phyloP scores from a whole-genome alignment of 2,888 invertebrate genomes.

The Dioctria linearis region DNA sequence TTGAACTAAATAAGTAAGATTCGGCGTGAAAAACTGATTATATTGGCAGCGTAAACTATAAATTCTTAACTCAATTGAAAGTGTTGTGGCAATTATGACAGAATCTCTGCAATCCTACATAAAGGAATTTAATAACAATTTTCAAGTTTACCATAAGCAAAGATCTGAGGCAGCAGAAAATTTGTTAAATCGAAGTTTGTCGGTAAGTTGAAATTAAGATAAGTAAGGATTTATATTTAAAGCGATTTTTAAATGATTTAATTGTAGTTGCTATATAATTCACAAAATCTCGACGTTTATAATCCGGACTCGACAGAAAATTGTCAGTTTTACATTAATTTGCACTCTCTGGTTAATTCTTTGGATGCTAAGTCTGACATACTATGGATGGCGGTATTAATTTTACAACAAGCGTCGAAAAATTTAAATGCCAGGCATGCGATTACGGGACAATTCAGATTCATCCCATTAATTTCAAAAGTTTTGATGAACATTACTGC shows the following conservation, averaged over 20 bases:
- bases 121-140: conserved; percentile 63
- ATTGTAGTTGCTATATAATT: not conserved
- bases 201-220: conserved; percentile 58
- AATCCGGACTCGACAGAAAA: conserved; percentile 64
- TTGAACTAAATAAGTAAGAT: not conserved
- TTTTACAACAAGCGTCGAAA: conserved; percentile 67
- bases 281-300: conserved; percentile 57
- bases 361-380: conserved; percentile 65
- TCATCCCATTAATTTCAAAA: conserved; percentile 65
- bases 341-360: conserved; percentile 66
- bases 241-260: not conserved
- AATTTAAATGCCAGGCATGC: conserved; percentile 65
- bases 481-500: conserved; percentile 64
- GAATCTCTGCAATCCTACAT: conserved; percentile 46
- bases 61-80: too few relatives aligned
- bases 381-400: conserved; percentile 66
- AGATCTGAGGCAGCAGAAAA: conserved; percentile 65
- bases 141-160: conserved; percentile 63
- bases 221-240: not conserved
- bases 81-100: conserved; percentile 12
- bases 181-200: conserved; percentile 66
- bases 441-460: conserved; percentile 66
- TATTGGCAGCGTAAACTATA: too few relatives aligned
- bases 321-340: conserved; percentile 67
- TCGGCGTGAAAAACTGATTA: too few relatives aligned